phyloP scores from a whole-genome alignment of 2,797 vertebrate genomes.

The Ptychobarbus kaznakovi region DNA sequence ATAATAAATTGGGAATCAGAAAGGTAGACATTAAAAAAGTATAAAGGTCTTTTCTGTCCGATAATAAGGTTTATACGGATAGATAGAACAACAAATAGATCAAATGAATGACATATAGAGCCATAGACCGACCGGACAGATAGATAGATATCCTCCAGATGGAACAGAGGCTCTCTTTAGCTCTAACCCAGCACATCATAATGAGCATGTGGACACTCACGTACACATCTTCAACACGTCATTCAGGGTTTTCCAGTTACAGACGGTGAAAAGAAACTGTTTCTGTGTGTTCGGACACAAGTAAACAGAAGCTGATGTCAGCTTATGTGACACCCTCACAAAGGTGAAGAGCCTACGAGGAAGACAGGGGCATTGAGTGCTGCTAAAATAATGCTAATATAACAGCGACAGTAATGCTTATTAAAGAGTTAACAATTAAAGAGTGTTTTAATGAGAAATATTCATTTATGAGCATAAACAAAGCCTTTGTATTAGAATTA shows the following conservation, averaged over 20 bases:
- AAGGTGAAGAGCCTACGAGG: neutral
- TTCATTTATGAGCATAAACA: neutral
- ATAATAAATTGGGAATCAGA: neutral
- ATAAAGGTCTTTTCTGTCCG: neutral
- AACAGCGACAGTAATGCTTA: neutral
- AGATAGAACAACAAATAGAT: neutral
- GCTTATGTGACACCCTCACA: neutral
- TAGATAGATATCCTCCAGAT: neutral
- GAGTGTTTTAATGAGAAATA: neutral
- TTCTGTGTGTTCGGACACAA: slow-evolving; percentile 4
- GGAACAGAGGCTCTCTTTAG: neutral
- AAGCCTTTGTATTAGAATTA: neutral
- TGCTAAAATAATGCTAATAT: neutral
- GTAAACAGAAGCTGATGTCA: slow-evolving; percentile 14
- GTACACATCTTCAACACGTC: neutral
- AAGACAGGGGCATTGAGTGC: neutral
- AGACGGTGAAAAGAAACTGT: slow-evolving; percentile 24
- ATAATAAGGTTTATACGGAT: neutral
- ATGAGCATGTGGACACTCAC: slow-evolving; percentile 4
- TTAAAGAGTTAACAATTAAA: neutral
- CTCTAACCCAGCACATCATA: neutral
- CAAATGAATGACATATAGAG: neutral
- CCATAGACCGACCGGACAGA: neutral
- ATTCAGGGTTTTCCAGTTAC: neutral
- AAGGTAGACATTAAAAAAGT: neutral